phyloP scores from a whole-genome alignment of 2,888 invertebrate species.

The Ophraella communa region DNA sequence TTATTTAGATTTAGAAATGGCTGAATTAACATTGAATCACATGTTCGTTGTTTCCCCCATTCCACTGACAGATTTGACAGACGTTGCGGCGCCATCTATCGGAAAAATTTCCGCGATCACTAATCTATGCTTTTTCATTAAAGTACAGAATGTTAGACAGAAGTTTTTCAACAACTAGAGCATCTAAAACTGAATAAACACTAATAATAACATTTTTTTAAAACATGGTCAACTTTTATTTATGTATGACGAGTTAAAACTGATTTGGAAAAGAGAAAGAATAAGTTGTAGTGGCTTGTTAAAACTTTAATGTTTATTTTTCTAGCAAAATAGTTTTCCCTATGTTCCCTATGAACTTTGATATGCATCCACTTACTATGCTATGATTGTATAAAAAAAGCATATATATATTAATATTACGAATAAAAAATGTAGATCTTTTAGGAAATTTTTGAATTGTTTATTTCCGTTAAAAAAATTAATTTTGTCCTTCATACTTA shows the following conservation, averaged over 20 bases:
- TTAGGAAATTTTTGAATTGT: slow-evolving; percentile 46
- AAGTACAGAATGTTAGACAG: too few relatives aligned
- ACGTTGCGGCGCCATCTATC: too few relatives aligned
- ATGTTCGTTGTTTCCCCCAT: too few relatives aligned
- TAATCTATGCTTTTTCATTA: too few relatives aligned
- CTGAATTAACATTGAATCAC: too few relatives aligned
- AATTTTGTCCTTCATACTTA: slow-evolving; percentile 46
- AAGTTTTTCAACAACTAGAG: too few relatives aligned
- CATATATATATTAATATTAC: slow-evolving; percentile 45
- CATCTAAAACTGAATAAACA: too few relatives aligned
- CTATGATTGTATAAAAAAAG: slow-evolving; percentile 55
- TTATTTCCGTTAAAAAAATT: slow-evolving; percentile 43
- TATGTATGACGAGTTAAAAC: background rate
- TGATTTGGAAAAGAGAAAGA: slow-evolving; percentile 7
- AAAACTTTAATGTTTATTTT: slow-evolving; percentile 52
- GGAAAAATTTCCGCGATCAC: too few relatives aligned
- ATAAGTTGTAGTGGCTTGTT: slow-evolving; percentile 50
- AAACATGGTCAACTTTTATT: too few relatives aligned
- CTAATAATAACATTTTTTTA: background rate
- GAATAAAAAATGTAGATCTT: slow-evolving; percentile 45
- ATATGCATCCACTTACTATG: slow-evolving; percentile 55
- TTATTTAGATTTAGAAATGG: too few relatives aligned
- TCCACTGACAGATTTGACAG: too few relatives aligned
- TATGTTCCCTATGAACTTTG: slow-evolving; percentile 33
- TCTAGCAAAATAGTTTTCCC: slow-evolving; percentile 48